Conservation (phyloP, 2,888 invertebrate species). For the Drosophila niveifrons region DNA sequence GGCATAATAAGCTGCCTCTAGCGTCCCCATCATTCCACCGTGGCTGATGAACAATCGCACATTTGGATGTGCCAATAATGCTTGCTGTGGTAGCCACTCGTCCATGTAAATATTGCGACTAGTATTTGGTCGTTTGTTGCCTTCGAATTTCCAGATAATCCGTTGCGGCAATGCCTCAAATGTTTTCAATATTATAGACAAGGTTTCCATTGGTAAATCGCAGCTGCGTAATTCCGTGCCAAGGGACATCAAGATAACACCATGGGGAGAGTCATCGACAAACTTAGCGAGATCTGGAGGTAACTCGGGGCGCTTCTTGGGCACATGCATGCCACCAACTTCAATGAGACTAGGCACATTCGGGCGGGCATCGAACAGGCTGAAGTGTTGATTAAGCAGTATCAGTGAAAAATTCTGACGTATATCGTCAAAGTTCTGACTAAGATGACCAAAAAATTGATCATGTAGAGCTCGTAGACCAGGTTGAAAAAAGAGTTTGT, state of each 20-base stretch:
- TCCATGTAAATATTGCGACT: slow-evolving; percentile 71
- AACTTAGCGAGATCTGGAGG: slow-evolving; percentile 81
- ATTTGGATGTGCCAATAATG: slow-evolving; percentile 85
- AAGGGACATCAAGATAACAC: slow-evolving; percentile 85
- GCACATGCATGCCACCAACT: slow-evolving; percentile 83
- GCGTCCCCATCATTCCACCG: slow-evolving; percentile 85
- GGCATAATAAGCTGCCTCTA: slow-evolving; percentile 85
- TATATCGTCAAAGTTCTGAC: slow-evolving; percentile 57
- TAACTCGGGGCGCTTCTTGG: slow-evolving; percentile 64
- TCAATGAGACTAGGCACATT: slow-evolving; percentile 83
- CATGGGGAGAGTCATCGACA: slow-evolving; percentile 84
- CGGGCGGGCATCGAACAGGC: slow-evolving; percentile 74
- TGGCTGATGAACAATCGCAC: slow-evolving; percentile 85
- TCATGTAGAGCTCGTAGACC: slow-evolving; percentile 41
- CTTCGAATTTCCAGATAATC: slow-evolving; percentile 85
- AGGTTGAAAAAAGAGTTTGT: slow-evolving; percentile 69
- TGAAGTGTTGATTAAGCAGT: slow-evolving; percentile 82
- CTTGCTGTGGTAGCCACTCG: slow-evolving; percentile 85
- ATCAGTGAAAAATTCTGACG: slow-evolving; percentile 74
- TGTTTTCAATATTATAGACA: slow-evolving; percentile 47
- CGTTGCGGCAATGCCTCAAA: slow-evolving; percentile 67
- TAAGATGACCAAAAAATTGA: slow-evolving; percentile 63
- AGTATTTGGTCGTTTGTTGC: slow-evolving; percentile 60
- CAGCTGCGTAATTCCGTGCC: slow-evolving; percentile 82
- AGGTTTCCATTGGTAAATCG: slow-evolving; percentile 62